Conservation (phyloP, 2,113 vertebrate genomes). For the Nothoprocta perdicaria region DNA sequence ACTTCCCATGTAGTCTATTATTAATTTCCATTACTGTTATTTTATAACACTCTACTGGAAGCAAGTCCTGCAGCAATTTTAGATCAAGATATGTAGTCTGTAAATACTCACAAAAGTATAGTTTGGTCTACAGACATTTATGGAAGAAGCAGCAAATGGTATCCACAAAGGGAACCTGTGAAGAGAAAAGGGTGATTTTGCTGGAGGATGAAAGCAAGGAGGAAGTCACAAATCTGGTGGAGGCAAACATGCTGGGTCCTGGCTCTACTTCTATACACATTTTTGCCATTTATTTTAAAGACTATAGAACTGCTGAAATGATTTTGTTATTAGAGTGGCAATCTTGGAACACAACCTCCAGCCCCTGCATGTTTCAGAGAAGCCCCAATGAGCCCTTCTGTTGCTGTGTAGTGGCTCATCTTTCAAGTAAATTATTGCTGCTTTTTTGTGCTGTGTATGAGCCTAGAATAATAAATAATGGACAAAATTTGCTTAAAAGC, state of each 20-base stretch:
- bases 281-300: background rate
- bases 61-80: background rate
- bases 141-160: slow-evolving; percentile 20
- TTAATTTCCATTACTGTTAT: background rate
- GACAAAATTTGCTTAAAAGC: background rate
- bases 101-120: background rate
- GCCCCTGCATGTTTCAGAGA: background rate
- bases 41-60: background rate
- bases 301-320: background rate
- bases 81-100: background rate
- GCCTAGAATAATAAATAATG: background rate
- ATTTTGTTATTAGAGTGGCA: background rate
- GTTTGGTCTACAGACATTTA: slow-evolving; percentile 1
- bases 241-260: background rate
- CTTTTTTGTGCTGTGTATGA: background rate
- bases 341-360: background rate
- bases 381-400: background rate
- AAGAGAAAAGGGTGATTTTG: slow-evolving; percentile 39
- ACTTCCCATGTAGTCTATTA: background rate
- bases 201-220: slow-evolving; percentile 23
- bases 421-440: background rate
- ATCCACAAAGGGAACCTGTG: slow-evolving; percentile 38
- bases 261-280: background rate
- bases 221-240: background rate
- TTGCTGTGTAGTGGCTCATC: background rate